Evolutionary conservation across 2,113 vertebrate genomes (phyloP).

Genomic region (Carassius auratus): DNA sequence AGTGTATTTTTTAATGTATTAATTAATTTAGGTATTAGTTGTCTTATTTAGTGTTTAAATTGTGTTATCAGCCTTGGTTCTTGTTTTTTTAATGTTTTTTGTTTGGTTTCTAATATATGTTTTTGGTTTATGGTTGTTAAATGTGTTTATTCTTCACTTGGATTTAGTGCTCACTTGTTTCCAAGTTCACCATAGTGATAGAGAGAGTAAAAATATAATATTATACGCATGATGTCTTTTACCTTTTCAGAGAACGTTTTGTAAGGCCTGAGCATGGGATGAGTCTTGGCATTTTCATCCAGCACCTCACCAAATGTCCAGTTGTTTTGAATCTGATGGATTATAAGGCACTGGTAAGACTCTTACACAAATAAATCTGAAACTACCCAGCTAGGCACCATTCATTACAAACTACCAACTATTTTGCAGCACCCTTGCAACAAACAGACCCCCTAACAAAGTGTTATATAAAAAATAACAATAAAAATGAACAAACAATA

Average conservation of each 20-base stretch:
- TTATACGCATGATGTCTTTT: not conserved
- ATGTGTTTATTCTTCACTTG: too few relatives aligned
- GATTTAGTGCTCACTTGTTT: too few relatives aligned
- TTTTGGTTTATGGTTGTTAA: too few relatives aligned
- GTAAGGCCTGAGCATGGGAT: conserved; percentile 91
- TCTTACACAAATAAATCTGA: not conserved
- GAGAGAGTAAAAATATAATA: not conserved
- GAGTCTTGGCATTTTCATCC: conserved; percentile 89
- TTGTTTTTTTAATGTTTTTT: too few relatives aligned
- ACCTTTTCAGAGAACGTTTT: conserved; percentile 97
- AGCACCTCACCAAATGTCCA: conserved; percentile 88
- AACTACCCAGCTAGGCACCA: not conserved
- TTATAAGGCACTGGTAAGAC: not conserved
- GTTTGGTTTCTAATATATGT: too few relatives aligned
- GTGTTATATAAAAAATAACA: not conserved
- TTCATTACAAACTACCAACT: not conserved
- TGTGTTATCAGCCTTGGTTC: too few relatives aligned
- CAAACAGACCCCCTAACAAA: not conserved
- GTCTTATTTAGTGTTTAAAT: too few relatives aligned
- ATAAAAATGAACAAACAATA: not conserved
- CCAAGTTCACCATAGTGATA: too few relatives aligned
- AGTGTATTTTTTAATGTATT: too few relatives aligned
- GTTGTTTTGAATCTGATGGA: conserved; percentile 88
- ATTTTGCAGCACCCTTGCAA: not conserved
- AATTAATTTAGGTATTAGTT: too few relatives aligned